Evolutionary conservation across 2,888 invertebrate species (phyloP), one percentile per base, ranked within the genome.

Genomic region (Xanthia icteritia): DNA sequence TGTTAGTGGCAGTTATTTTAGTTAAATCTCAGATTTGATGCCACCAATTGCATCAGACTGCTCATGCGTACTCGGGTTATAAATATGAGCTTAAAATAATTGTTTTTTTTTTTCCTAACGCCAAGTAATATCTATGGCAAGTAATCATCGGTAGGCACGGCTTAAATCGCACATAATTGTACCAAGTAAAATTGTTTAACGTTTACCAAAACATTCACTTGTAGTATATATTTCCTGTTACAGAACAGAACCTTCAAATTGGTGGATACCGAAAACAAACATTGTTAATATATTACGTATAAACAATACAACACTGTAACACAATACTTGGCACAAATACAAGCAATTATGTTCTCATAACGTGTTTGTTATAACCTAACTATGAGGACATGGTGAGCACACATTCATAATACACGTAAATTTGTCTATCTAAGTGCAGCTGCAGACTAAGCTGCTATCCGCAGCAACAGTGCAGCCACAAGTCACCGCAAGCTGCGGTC

Each of bases 351-450:
- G 69, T 81, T 64, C 75, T 76, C 81, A 61, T 81, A 75, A 81
- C 67, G 74, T 87, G 87, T 86, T 86, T 85, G 81, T 80, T 87
- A 76, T 84, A 77, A 73, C 71, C 66, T 83, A 68, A 77, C 70
- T 84, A 84, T 76, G 65, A 81, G 54, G 64, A 84, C 73, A 69
- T 54, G 15, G 67, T 36, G 31, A 45, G 64, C 48, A 54, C 23
- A 63, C 31, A 60, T 54, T 51, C 4, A 45, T 45, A 27, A 42
- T 23, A 65, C 27, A 60, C 17, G 5, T 67, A 72, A 36, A 61
- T 71, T 68, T 63, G 23, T 69, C 31, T 76, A 42, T 61, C 27
- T 86, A 83, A 86, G 84, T 84, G 71, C 54, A 56, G 36, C 73
- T 69, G 66, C 81, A 84, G 63, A 84, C 71, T 77, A 68, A 80